Base-by-base conservation (phyloP, 2,797 vertebrate genomes). In the Podarcis lilfordi region DNA sequence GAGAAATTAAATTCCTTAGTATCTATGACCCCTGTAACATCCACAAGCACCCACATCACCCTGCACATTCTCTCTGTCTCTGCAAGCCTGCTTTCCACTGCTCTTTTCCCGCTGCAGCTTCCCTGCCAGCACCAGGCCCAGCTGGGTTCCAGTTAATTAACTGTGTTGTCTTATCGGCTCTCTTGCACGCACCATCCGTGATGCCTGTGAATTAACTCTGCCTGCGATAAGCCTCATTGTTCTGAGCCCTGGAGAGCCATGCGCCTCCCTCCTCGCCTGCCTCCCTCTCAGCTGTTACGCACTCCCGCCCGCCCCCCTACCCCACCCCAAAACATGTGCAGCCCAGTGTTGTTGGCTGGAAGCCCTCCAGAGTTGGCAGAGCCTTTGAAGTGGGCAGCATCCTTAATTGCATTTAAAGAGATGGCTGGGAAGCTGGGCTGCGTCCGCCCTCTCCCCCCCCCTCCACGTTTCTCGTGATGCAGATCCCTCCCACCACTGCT, bases 131-230 rank as follows among this genome's bases (percentile, higher is more conserved):
- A 8, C 43, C 76, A 84, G 69, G 35, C 89, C 84, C 87, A 86
- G 86, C 89, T 90, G 89, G 86, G 89, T 92, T 96, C 95, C 96
- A 96, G 96, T 97, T 97, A 97, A 97, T 97, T 97, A 97, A 96
- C 96, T 95, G 94, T 86, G 95, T 95, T 95, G 96, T 94, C 96
- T 97, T 97, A 97, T 97, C 97, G 94, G 96, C 96, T 95, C 95
- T 94, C 94, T 89, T 85, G 94, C 97, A 97, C 93, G 93, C 95
- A 89, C 91, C 95, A 93, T 82, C 88, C 79, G 59, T 74, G 59
- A 96, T 61, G 83, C 84, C 61, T 88, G 86, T 69, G 61, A 87
- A 85, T 88, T 81, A 88, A 85, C 82, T 77, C 86, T 32, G 71
- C 82, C 69, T 1, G n/a, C 7, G 78, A 90, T 90, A 88, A 90